phyloP scores from a whole-genome alignment of 1,140 invertebrate species.

The Polypedilum pembai region DNA sequence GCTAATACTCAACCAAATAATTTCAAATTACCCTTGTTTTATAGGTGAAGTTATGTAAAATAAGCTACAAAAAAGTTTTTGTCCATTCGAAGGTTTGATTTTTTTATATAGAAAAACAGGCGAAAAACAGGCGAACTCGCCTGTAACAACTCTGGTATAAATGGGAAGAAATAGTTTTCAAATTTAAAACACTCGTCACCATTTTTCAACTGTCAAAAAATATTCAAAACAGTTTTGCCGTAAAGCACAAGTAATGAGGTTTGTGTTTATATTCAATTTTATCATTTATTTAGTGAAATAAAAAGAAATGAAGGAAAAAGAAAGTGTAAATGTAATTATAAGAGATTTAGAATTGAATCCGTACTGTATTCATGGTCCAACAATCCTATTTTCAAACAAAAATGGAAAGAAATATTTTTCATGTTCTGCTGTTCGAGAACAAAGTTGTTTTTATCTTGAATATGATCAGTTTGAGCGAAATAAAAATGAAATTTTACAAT shows the following conservation, averaged over 20 bases:
- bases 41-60: no score
- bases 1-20: no score
- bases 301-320: conserved; percentile 32
- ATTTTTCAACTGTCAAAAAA: background rate
- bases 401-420: conserved; percentile 57
- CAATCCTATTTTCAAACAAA: conserved; percentile 55
- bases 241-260: no score
- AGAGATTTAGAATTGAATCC: conserved; percentile 47
- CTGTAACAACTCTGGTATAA: no score
- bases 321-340: conserved; percentile 43
- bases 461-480: conserved; percentile 47
- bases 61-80: no score
- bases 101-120: no score
- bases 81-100: no score
- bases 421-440: conserved; percentile 70
- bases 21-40: no score
- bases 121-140: no score
- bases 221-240: background rate
- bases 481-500: conserved; percentile 47
- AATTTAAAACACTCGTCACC: background rate
- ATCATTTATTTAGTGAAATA: background rate
- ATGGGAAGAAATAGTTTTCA: background rate
- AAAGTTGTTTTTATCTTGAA: conserved; percentile 59
- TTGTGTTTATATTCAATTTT: background rate
- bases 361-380: conserved; percentile 56